phyloP scores from a whole-genome alignment of 2,113 vertebrate genomes.

The Xiphorhynchus elegans region DNA sequence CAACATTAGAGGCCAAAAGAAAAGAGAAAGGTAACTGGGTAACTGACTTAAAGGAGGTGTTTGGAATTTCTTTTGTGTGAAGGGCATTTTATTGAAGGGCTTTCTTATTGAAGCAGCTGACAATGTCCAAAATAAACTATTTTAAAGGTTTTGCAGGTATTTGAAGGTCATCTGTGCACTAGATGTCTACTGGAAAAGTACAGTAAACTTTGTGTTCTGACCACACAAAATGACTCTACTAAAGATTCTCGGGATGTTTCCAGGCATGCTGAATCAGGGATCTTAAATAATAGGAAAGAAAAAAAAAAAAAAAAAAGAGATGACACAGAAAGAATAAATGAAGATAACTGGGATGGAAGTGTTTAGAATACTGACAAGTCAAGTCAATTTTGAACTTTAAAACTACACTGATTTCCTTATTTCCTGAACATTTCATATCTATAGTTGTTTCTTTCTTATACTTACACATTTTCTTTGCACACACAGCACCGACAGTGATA shows the following conservation, averaged over 20 bases:
- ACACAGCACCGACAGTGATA: not conserved
- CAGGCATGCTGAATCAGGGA: not conserved
- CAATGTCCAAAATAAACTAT: too few species aligned
- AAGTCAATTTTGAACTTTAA: not conserved
- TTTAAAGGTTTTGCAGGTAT: too few species aligned
- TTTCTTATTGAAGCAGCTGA: too few species aligned
- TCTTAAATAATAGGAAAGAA: not conserved
- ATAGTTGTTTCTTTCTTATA: not conserved
- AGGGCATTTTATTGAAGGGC: too few species aligned
- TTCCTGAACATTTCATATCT: not conserved
- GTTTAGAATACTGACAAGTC: not conserved
- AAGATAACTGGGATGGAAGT: not conserved
- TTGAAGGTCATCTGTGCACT: too few species aligned
- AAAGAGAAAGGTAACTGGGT: too few species aligned
- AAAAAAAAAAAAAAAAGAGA: not conserved
- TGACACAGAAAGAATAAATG: not conserved
- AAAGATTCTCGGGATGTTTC: not conserved
- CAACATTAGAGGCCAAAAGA: too few species aligned
- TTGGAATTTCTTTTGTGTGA: too few species aligned
- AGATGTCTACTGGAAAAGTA: not conserved
- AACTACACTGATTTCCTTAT: not conserved
- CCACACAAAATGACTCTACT: not conserved
- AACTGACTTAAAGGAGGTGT: too few species aligned
- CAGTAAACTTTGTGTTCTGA: not conserved
- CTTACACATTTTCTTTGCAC: not conserved